phyloP scores from a whole-genome alignment of 1,140 invertebrate species.

The Anagrus nilaparvatae region DNA sequence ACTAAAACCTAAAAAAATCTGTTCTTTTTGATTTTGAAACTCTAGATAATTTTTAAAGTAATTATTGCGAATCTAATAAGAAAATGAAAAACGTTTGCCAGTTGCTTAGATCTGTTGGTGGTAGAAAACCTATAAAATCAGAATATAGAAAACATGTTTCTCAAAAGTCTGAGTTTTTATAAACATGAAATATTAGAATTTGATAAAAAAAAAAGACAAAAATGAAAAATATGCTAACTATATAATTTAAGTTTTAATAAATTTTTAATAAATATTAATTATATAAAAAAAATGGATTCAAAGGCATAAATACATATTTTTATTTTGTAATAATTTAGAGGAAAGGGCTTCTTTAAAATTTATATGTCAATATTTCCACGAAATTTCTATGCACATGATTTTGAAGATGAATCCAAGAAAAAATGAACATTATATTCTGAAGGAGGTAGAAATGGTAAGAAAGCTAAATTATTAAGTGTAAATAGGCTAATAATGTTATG shows the following conservation, averaged over 20 bases:
- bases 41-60: conserved; percentile 1
- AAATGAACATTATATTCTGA: background rate
- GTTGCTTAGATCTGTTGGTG: background rate
- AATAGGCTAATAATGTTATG: no score
- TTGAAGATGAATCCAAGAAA: background rate
- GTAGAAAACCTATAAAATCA: background rate
- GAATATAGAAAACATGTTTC: conserved; percentile 1
- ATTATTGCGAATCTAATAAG: no score
- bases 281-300: no score
- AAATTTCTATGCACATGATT: background rate
- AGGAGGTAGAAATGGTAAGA: no score
- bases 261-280: no score
- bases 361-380: background rate
- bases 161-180: conserved; percentile 1
- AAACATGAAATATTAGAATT: background rate
- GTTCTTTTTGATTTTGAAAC: background rate
- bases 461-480: no score
- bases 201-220: background rate
- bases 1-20: background rate
- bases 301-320: no score
- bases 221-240: no score
- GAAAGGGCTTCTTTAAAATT: conserved; percentile 6
- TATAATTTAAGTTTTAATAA: no score
- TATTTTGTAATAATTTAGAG: no score
- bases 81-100: background rate